Evolutionary conservation across 2,797 vertebrate species (phyloP), one percentile per base, ranked within the genome.

Genomic region (Apodemus agrarius): DNA sequence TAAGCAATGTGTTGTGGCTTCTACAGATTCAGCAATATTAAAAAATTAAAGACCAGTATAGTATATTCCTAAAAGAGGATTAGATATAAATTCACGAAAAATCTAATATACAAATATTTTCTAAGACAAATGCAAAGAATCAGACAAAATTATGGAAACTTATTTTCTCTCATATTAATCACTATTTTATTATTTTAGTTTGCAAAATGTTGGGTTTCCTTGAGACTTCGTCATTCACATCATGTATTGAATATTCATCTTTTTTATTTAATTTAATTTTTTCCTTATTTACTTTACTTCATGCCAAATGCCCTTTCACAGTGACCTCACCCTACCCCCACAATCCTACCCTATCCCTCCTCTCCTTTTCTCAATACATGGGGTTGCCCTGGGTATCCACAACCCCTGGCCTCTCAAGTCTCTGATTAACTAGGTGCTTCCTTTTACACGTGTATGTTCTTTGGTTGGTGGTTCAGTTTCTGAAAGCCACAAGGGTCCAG

Each of bases 261-360:
- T n/a, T 72, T n/a, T 17, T n/a, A 72, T 72, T 72, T 37, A n/a
- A n/a, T 34, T 69, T 29, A 63, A 26, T 65, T 72, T 72, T 72
- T 7, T n/a, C n/a, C 34, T n/a, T 72, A 72, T 21, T 72, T 72
- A 37, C 34, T 9, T 72, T n/a, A n/a, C 34, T n/a, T n/a, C 67
- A 17, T 21, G 34, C 34, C 5, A 19, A 19, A n/a, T n/a, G 1
- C 7, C 16, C 7, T 2, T 16, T n/a, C 16, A 6, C 16, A 69
- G 34, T 69, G 6, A 69, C 16, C 67, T 72, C 3, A 9, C 2
- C 16, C 29, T 12, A 65, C 13, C 29, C 29, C 34, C 7, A 1
- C 26, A 37, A n/a, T 72, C 7, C 34, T 37, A 21, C 17, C 6
- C 6, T 72, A 21, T 2, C 3, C 16, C 1, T n/a, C 16, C 34